Evolutionary conservation across 2,888 invertebrate species (phyloP).

Genomic region (Agrochola macilenta): DNA sequence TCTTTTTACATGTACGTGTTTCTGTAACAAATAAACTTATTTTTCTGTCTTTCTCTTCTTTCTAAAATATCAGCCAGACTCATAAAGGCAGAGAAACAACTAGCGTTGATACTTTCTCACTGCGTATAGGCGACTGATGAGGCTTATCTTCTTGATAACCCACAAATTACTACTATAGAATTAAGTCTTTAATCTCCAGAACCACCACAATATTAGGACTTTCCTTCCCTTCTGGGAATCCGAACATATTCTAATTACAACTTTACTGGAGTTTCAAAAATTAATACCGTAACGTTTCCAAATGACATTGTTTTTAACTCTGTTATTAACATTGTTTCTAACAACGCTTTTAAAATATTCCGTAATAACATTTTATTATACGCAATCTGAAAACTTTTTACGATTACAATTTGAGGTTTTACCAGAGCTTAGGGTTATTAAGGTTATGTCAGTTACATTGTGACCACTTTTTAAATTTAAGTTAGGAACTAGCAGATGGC

Average conservation of each 20-base stretch:
- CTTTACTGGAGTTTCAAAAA: slow-evolving; percentile 12
- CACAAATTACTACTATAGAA: not conserved
- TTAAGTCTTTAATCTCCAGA: not conserved
- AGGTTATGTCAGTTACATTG: slow-evolving; percentile 4
- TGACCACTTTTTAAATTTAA: slow-evolving; percentile 10
- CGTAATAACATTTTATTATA: slow-evolving; percentile 43
- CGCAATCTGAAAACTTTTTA: slow-evolving; percentile 49
- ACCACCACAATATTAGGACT: not conserved
- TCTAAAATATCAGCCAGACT: not conserved
- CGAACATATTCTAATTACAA: slow-evolving; percentile 16
- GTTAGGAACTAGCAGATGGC: not conserved
- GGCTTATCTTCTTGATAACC: not conserved
- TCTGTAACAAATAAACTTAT: no score
- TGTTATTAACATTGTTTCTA: slow-evolving; percentile 45
- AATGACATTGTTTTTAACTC: slow-evolving; percentile 19
- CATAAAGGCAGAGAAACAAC: not conserved
- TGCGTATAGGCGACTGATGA: not conserved
- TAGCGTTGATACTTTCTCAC: not conserved
- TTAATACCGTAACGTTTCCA: slow-evolving; percentile 8
- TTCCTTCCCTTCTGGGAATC: not conserved
- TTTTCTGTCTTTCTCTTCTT: no score
- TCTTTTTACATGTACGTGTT: no score
- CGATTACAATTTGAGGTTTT: slow-evolving; percentile 30
- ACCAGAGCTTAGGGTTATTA: slow-evolving; percentile 14
- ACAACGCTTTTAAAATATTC: slow-evolving; percentile 39